These are phyloP conservation scores for Saxidomus purpurata DNA, from an alignment of 1,140 invertebrate genomes.

Conservation along the genomic window DNA sequence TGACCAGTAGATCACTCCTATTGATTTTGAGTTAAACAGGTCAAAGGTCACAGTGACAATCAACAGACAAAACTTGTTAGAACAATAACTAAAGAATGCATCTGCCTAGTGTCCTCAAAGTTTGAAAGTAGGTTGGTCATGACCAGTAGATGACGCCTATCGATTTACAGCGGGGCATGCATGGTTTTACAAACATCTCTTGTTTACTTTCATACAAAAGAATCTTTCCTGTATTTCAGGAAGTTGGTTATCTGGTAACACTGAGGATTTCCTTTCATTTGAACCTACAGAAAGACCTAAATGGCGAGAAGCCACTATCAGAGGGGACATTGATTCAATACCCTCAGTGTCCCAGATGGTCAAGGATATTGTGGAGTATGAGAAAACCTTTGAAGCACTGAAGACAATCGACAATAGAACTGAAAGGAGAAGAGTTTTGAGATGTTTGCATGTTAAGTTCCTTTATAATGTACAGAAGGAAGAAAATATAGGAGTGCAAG, in stretches of 20 bases:
- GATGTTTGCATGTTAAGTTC: neutral
- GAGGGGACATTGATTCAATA: neutral
- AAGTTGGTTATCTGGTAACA: neutral
- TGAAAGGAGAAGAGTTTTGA: neutral
- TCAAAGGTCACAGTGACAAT: too few species aligned
- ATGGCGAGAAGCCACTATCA: neutral
- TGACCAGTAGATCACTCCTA: too few species aligned
- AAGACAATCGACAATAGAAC: neutral
- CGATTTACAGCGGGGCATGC: too few species aligned
- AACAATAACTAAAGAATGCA: too few species aligned
- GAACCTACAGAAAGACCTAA: conserved; percentile 13
- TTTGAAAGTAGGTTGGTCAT: too few species aligned
- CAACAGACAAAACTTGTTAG: too few species aligned
- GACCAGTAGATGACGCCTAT: too few species aligned
- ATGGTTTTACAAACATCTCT: too few species aligned
- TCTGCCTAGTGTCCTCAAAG: too few species aligned
- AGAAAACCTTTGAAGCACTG: neutral
- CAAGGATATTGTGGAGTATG: neutral
- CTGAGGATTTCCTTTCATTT: neutral
- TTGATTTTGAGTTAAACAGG: too few species aligned
- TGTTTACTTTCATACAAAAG: too few species aligned
- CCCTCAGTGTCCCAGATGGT: conserved; percentile 1
- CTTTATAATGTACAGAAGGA: conserved; percentile 14
- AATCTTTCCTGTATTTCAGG: too few species aligned
- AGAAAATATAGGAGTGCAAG: conserved; percentile 32